Evolutionary conservation across 2,113 vertebrate genomes (phyloP), one percentile per base, ranked within the genome.

Genomic region (Zosterops borbonicus): DNA sequence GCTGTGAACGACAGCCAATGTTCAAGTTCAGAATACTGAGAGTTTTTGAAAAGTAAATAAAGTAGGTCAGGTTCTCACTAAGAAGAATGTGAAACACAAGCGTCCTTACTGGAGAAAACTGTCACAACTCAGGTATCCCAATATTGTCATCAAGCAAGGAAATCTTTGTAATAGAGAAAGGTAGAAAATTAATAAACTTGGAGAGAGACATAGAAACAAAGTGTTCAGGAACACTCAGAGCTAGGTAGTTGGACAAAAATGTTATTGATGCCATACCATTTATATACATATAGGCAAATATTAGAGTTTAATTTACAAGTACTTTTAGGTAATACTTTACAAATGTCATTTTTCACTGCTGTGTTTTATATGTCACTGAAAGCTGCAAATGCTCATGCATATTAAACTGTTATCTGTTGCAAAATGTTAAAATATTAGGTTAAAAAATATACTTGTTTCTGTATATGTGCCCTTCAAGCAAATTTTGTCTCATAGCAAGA

Each of bases 391-490:
- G 29, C 9, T 83, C 47, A 67, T 50, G 37, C 4, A 31, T 74
- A 74, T 67, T 90, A 77, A 86, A 77, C 22, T 44, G 33, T 52
- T 83, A 89, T 33, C 29, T 52, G 33, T 33, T 59, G 9, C 25
- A 64, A 88, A n/a, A 55, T 42, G 16, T 53, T 84, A 67, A 89
- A 92, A 80, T 35, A 5, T 24, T 69, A 49, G 10, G 14, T 76
- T 67, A 65, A 91, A 94, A 94, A 71, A 11, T 41, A 64, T 41
- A 14, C 10, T 84, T 83, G 18, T 55, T 88, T 77, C 59, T 67
- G 1, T 74, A 18, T 63, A 47, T n/a, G 19, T 70, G 27, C 12
- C 42, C 18, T 83, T 77, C 0, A 0, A 55, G 53, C 8, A 90
- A 83, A 75, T 59, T 80, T 39, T 74, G 10, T 63, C 52, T 87